Evolutionary conservation across 2,888 invertebrate species (phyloP).

Genomic region (Anthoptus insignis): DNA sequence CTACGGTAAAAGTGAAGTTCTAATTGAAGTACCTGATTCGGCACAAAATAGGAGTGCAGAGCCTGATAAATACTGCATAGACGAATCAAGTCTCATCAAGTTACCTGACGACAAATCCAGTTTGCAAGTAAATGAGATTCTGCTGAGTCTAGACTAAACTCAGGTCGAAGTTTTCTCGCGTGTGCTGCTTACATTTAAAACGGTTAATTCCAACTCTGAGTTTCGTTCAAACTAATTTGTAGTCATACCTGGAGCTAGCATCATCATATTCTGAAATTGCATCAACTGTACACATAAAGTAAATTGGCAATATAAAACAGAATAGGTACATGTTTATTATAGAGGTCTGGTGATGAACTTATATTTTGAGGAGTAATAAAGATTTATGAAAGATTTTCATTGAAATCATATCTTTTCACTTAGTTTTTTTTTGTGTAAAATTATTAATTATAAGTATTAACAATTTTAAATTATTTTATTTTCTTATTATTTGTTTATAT

Average conservation of each 20-base stretch:
- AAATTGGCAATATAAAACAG: neutral
- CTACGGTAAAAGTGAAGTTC: no score
- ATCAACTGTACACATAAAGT: neutral
- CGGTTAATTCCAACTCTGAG: conserved; percentile 10
- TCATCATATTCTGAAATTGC: neutral
- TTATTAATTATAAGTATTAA: no score
- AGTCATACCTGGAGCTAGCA: conserved; percentile 6
- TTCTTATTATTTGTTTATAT: no score
- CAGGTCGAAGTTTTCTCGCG: conserved; percentile 6
- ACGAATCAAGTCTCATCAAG: conserved; percentile 1
- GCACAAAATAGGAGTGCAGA: no score
- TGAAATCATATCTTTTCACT: no score
- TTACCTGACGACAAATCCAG: conserved; percentile 14
- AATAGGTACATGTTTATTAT: neutral
- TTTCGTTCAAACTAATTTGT: conserved; percentile 7
- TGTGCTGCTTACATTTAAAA: conserved; percentile 17
- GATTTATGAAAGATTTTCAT: no score
- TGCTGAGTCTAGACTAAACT: conserved; percentile 11
- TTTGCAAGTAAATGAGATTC: conserved; percentile 20
- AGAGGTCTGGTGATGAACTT: no score
- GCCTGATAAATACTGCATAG: neutral
- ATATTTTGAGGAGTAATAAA: no score
- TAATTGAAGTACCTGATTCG: no score
- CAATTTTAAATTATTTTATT: no score
- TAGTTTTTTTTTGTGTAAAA: no score